These are phyloP conservation scores for Peromyscus californicus DNA, from an alignment of 2,113 vertebrate genomes.

Conservation along the genomic window DNA sequence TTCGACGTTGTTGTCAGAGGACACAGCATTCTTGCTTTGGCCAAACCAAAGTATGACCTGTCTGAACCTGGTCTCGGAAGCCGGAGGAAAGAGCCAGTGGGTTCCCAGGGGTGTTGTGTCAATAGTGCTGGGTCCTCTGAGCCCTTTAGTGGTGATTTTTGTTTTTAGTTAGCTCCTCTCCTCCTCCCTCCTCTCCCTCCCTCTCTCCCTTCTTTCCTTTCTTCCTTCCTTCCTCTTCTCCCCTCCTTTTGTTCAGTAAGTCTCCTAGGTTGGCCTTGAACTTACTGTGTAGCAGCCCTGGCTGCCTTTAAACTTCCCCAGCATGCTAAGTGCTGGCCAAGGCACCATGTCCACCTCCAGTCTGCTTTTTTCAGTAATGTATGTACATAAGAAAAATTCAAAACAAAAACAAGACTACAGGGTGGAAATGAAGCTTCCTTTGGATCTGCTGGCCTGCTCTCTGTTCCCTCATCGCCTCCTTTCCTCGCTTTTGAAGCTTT, in stretches of 20 bases:
- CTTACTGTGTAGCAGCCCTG: background rate
- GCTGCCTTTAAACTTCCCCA: background rate
- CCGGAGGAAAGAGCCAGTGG: constrained; percentile 16
- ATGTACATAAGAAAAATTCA: background rate
- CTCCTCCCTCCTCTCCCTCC: background rate
- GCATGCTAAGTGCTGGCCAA: background rate
- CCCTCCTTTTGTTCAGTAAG: background rate
- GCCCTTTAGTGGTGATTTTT: background rate
- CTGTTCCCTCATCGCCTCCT: background rate
- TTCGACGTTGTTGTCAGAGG: constrained; percentile 80
- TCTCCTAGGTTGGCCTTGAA: background rate
- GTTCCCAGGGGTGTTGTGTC: background rate
- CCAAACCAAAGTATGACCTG: constrained; percentile 21
- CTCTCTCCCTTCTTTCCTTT: accelerated
- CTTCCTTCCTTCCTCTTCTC: background rate
- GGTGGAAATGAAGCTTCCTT: background rate
- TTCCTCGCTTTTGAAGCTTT: background rate
- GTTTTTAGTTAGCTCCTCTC: background rate
- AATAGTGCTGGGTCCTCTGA: accelerated
- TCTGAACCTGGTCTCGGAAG: constrained; percentile 58
- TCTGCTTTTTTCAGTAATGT: constrained; percentile 11
- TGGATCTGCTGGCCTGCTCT: background rate
- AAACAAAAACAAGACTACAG: background rate
- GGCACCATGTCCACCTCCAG: background rate
- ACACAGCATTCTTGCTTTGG: constrained; percentile 81